Base-by-base conservation (phyloP, 2,888 invertebrate species). In the Leptinotarsa juncta region DNA sequence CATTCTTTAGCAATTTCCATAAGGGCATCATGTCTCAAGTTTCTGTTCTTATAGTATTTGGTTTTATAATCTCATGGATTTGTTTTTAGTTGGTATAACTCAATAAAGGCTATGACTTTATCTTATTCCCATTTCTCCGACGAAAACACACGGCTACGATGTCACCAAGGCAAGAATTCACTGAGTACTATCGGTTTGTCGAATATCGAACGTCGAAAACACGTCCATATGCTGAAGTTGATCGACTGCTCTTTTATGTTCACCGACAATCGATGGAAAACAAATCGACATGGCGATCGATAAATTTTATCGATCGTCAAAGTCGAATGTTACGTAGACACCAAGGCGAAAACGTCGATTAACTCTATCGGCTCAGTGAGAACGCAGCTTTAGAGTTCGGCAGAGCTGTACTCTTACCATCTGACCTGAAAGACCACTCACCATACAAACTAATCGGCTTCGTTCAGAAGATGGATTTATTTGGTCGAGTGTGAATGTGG, bases 261-360 rank as follows among this genome's bases (percentile, higher is more conserved):
- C 70, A 70, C 65, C 65, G 73, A 73, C 73, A 73, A 26, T 23
- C 73, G 20, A 67, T 72, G 67, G 72, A 73, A 70, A 70, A 70
- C 70, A 73, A 70, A 70, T 65, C 70, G 66, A 73, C 50, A 70
- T 70, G 73, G 69, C 73, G 73, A 72, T 70, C 72, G 72, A 72
- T 65, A 65, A 16, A 65, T 50, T 50, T 50, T 50, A 15, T 50
- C 50, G 50, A 14, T 49, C 49, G 49, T 3, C 49, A 49, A 49
- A 49, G 49, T 49, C 49, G 3, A 49, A 2, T 49, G 50, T 50
- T 1, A 50, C 50, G 15, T 50, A 50, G 15, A 50, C 26, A 26
- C 26, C 26, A 26, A 26, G 26, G 26, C 26, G 26, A 26, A 2
- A 26, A 26, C 26, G 23, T 23, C 23, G 23, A 26, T 26, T n/a